Evolutionary conservation across 2,113 vertebrate genomes (phyloP).

Genomic region (Acrocephalus kingi): DNA sequence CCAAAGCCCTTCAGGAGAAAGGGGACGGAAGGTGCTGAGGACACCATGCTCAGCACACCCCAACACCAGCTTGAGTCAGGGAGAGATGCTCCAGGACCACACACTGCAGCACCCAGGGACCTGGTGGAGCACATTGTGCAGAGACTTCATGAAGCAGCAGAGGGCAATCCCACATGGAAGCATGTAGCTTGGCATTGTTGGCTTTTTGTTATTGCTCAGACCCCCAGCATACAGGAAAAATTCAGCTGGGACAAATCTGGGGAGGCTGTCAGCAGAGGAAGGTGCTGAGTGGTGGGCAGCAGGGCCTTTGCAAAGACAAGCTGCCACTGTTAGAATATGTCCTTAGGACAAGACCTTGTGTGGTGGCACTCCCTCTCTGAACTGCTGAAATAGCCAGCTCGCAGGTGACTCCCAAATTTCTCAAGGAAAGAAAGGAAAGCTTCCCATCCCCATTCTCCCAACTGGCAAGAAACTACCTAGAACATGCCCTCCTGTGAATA

Average conservation of each 20-base stretch:
- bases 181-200: rapidly evolving
- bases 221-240: neutral
- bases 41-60: neutral
- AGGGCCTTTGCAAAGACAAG: neutral
- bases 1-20: neutral
- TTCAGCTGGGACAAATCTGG: neutral
- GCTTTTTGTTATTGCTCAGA: neutral
- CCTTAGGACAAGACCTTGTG: neutral
- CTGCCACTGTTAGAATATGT: neutral
- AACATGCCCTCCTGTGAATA: neutral
- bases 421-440: neutral
- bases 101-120: rapidly evolving
- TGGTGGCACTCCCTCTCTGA: neutral
- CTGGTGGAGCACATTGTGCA: rapidly evolving
- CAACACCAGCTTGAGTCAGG: neutral
- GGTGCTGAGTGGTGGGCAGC: neutral
- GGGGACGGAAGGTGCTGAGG: neutral
- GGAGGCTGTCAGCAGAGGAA: neutral
- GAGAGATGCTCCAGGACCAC: neutral
- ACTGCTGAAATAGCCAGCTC: neutral
- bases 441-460: neutral
- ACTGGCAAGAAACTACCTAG: neutral
- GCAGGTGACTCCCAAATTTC: neutral
- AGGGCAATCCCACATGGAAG: neutral
- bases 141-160: neutral